These are phyloP conservation scores for Cerceris rybyensis DNA, from an alignment of 2,888 invertebrate genomes.

Conservation along the genomic window DNA sequence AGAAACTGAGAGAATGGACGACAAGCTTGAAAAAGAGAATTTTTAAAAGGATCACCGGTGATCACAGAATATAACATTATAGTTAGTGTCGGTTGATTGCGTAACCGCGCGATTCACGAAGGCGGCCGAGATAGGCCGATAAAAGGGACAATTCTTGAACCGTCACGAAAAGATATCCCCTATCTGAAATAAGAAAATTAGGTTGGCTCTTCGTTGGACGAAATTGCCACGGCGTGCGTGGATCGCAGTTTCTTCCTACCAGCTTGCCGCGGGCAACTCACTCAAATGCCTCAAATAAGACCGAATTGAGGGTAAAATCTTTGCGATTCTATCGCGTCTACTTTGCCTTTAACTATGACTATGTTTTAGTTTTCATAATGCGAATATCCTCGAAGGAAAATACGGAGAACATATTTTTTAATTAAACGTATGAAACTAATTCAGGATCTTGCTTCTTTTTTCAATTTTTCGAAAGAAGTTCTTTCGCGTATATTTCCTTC, in stretches of 20 bases:
- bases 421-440: no score
- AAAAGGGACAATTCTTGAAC: constrained; percentile 75
- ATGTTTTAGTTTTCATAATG: no score
- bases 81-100: constrained; percentile 49
- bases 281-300: not conserved
- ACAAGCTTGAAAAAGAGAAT: not conserved
- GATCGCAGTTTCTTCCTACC: constrained; percentile 17
- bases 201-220: constrained; percentile 66
- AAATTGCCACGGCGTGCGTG: constrained; percentile 47
- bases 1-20: constrained; percentile 19
- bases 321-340: no score
- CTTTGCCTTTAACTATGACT: no score
- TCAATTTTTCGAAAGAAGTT: no score
- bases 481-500: no score
- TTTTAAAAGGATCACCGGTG: constrained; percentile 5
- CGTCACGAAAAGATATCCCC: constrained; percentile 72
- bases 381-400: no score
- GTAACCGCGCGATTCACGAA: constrained; percentile 68
- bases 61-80: constrained; percentile 33
- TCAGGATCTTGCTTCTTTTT: no score
- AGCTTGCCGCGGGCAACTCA: not conserved
- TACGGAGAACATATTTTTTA: no score
- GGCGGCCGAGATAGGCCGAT: constrained; percentile 68
- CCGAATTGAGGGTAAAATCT: not conserved
- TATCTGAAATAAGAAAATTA: constrained; percentile 73